Conservation (phyloP, 2,888 invertebrate genomes). For the Cephus runcator region DNA sequence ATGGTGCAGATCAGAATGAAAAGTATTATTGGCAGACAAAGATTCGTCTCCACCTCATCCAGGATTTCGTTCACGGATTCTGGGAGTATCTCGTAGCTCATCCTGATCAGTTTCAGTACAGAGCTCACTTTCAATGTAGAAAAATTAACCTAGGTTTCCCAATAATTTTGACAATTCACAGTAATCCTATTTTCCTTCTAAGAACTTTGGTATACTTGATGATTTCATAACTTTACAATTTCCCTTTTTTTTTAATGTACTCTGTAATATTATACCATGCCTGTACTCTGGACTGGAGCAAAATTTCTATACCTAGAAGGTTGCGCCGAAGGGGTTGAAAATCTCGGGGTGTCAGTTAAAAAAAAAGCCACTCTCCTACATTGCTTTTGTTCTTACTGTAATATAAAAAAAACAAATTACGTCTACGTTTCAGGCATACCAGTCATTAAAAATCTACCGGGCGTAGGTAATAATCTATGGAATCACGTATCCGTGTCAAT, state of each 20-base stretch:
- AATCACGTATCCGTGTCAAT: not conserved
- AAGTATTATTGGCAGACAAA: constrained; percentile 54
- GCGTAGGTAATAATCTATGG: not conserved
- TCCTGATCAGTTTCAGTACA: not conserved
- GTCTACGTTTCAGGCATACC: not conserved
- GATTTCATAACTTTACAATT: not conserved
- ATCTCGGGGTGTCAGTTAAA: not conserved
- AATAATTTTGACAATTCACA: not conserved
- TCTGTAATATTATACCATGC: not conserved
- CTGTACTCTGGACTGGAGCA: not conserved
- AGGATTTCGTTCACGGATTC: constrained; percentile 47
- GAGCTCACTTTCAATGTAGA: not conserved
- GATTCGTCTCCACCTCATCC: constrained; percentile 50
- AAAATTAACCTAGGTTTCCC: not conserved
- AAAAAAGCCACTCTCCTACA: not conserved
- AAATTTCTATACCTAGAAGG: not conserved
- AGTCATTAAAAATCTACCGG: not conserved
- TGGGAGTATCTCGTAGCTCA: constrained; percentile 36
- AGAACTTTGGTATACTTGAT: not conserved
- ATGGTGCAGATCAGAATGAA: constrained; percentile 51
- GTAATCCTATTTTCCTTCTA: not conserved
- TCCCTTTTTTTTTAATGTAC: not conserved
- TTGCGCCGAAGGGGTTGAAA: not conserved
- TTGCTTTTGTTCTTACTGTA: not conserved
- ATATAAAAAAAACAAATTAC: not conserved